Evolutionary conservation across 2,888 invertebrate genomes (phyloP), one percentile per base, ranked within the genome.

Genomic region (Adelphocoris suturalis): DNA sequence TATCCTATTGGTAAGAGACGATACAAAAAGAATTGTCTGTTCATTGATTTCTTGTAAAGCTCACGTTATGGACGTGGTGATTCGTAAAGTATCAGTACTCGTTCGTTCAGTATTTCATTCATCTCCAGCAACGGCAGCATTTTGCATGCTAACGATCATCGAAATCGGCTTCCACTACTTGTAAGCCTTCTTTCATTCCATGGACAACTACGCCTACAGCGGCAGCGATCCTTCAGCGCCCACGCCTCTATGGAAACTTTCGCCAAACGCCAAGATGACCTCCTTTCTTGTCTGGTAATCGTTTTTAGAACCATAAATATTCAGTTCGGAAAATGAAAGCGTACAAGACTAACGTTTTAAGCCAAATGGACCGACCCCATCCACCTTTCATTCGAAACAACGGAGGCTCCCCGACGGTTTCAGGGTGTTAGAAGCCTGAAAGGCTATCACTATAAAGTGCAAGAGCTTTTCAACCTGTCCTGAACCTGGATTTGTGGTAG

Each of bases 311-410:
- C 57, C 37, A 85, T 85, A 85, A 85, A 85, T 85, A 85, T 85
- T 85, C 85, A 85, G 55, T 85, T 57, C 57, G 27, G 85, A 85
- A 85, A 57, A 57, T 57, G 37, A 85, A 85, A 27, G 85, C 46
- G 85, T 61, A 85, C 85, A 85, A 61, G 57, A 61, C 61, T 61
- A 85, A 37, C 57, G 85, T 85, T 85, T 85, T 85, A 85, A 57
- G 85, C 57, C 37, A 61, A 85, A 85, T 68, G 68, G 68, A 68
- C 19, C n/a, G 61, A 61, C 52, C 52, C 16, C 37, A 37, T 81
- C 46, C 81, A 81, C 48, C 82, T 48, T 82, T 27, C 48, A 82
- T 82, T 82, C 82, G 19, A 82, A 82, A 82, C 82, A 82, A 82
- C 82, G 82, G 82, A 14, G 14, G 52, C n/a, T 23, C 19, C 37